Evolutionary conservation across 2,888 invertebrate species (phyloP).

Genomic region (Aphelenchoides bicaudatus): DNA sequence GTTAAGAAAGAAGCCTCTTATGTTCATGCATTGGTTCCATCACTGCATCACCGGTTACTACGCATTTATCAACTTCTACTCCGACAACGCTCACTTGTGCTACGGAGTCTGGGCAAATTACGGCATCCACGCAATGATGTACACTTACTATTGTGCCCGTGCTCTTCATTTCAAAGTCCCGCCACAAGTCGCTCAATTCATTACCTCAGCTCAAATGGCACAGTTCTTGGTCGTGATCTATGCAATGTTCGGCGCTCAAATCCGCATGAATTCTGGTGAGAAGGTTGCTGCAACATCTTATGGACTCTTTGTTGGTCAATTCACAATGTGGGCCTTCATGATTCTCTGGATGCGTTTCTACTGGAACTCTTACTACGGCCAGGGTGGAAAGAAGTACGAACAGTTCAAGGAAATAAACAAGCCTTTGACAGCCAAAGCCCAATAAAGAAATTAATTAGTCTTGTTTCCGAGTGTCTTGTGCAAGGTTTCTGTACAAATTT

Average conservation of each 20-base stretch:
- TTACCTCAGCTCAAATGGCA: constrained; percentile 52
- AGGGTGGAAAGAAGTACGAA: constrained; percentile 53
- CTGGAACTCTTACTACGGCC: constrained; percentile 46
- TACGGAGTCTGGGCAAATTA: constrained; percentile 57
- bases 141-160: constrained; percentile 53
- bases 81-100: constrained; percentile 53
- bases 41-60: constrained; percentile 55
- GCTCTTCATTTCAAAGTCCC: constrained; percentile 49
- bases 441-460: not conserved
- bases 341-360: constrained; percentile 55
- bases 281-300: constrained; percentile 42
- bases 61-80: constrained; percentile 53
- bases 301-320: constrained; percentile 40
- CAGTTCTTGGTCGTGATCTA: constrained; percentile 52
- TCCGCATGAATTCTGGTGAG: constrained; percentile 30
- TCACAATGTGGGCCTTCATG: constrained; percentile 52
- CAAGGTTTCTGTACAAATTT: too few relatives aligned
- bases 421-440: constrained; percentile 2
- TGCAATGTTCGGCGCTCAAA: constrained; percentile 46
- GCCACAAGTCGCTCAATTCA: constrained; percentile 47
- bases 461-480: too few relatives aligned
- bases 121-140: constrained; percentile 53
- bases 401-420: constrained; percentile 11
- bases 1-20: constrained; percentile 51
- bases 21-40: constrained; percentile 54